phyloP scores from a whole-genome alignment of 2,797 vertebrate genomes.

The Coregonus sp. region DNA sequence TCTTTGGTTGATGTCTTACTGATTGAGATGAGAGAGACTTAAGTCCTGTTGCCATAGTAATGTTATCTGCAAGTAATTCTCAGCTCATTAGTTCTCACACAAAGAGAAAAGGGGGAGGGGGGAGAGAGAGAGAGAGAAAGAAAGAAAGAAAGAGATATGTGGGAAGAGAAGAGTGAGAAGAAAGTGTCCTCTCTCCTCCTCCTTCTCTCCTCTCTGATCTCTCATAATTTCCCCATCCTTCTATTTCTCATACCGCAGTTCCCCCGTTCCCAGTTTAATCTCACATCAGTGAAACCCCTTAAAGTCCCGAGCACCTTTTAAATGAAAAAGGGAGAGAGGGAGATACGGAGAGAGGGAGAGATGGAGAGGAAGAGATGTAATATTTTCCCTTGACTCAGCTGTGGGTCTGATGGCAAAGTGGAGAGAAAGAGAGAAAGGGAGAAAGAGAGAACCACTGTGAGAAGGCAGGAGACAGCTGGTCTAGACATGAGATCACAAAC shows the following conservation, averaged over 20 bases:
- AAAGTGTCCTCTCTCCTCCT: too few species aligned
- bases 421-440: slow-evolving; percentile 2
- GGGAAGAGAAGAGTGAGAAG: too few species aligned
- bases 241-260: too few species aligned
- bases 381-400: slow-evolving; percentile 47
- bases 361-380: slow-evolving; percentile 40
- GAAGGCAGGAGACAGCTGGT: slow-evolving; percentile 46
- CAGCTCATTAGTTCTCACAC: too few species aligned
- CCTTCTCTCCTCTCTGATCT: too few species aligned
- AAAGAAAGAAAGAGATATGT: too few species aligned
- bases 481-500: slow-evolving; percentile 67
- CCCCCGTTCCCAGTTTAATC: background rate
- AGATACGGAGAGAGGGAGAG: background rate
- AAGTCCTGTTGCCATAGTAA: background rate
- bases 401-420: slow-evolving; percentile 17
- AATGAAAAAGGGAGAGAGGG: background rate
- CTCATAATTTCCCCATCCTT: too few species aligned
- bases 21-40: background rate
- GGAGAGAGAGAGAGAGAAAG: too few species aligned
- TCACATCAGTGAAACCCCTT: background rate
- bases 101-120: too few species aligned
- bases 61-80: background rate
- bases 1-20: background rate
- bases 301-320: background rate
- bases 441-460: slow-evolving; percentile 33